Conservation (phyloP, 2,113 vertebrate species). For the Laticauda colubrina region DNA sequence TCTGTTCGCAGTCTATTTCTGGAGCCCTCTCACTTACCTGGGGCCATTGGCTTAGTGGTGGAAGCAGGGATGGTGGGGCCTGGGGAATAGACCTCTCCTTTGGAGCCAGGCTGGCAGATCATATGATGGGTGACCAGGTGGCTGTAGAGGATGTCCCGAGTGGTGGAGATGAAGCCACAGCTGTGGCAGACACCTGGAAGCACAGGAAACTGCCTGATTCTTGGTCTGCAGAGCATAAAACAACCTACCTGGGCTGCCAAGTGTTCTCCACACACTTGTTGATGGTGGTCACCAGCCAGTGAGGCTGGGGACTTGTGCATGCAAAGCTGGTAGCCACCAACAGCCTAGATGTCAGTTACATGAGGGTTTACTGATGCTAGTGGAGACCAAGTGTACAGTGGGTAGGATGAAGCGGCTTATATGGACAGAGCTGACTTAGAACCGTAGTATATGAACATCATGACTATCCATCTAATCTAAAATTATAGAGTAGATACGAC, state of each 20-base stretch:
- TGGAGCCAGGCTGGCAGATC: constrained; percentile 93
- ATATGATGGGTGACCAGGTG: constrained; percentile 96
- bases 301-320: not conserved
- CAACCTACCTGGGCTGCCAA: not conserved
- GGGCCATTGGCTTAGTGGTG: constrained; percentile 69
- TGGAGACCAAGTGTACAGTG: no score
- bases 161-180: constrained; percentile 95
- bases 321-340: no score
- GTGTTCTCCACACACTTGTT: accelerated
- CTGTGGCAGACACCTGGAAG: constrained; percentile 85
- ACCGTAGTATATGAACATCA: not conserved
- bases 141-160: constrained; percentile 94
- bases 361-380: not conserved
- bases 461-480: not conserved
- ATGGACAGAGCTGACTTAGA: not conserved
- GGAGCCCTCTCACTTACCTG: constrained; percentile 68
- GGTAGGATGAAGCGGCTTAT: not conserved
- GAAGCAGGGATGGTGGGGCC: constrained; percentile 70
- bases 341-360: not conserved
- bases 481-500: not conserved
- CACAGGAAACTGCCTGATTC: not conserved
- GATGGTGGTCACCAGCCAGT: no score
- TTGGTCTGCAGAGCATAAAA: not conserved
- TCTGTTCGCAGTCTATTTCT: not conserved
- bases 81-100: constrained; percentile 83